Conservation (phyloP, 1,140 invertebrate genomes). For the Diprion similis region DNA sequence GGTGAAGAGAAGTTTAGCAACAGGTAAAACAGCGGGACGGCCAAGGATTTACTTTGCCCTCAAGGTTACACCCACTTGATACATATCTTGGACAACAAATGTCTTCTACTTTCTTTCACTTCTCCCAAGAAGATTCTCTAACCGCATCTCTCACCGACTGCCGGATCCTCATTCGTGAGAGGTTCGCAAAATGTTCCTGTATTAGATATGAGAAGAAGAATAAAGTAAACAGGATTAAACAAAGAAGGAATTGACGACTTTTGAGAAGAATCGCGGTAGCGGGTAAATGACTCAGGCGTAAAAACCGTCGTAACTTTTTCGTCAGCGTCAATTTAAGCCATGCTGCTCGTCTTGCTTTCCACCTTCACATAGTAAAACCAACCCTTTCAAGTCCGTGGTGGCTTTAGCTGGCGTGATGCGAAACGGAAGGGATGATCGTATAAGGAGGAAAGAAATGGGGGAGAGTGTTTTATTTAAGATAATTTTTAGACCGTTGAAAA, state of each 20-base stretch:
- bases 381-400: not conserved
- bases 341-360: not conserved
- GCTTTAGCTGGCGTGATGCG: too few relatives aligned
- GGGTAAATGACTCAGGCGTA: not conserved
- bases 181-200: too few relatives aligned
- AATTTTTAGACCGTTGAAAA: not conserved
- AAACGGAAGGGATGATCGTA: not conserved
- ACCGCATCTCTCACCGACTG: too few relatives aligned
- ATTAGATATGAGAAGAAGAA: too few relatives aligned
- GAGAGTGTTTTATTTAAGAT: not conserved
- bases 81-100: too few relatives aligned
- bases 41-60: not conserved
- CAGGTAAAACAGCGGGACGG: not conserved
- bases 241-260: too few relatives aligned
- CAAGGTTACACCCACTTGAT: too few relatives aligned
- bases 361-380: not conserved
- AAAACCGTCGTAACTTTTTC: not conserved
- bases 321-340: not conserved
- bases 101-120: too few relatives aligned
- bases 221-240: too few relatives aligned
- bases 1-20: not conserved
- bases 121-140: too few relatives aligned
- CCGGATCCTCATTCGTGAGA: too few relatives aligned
- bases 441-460: not conserved
- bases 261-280: too few relatives aligned